A percentile compares a stretch with the other conserved stretches of the same genome.
Evolutionary conservation across 2,113 vertebrate genomes (phyloP).

Genomic region (Phylloscopus trochiloides): DNA sequence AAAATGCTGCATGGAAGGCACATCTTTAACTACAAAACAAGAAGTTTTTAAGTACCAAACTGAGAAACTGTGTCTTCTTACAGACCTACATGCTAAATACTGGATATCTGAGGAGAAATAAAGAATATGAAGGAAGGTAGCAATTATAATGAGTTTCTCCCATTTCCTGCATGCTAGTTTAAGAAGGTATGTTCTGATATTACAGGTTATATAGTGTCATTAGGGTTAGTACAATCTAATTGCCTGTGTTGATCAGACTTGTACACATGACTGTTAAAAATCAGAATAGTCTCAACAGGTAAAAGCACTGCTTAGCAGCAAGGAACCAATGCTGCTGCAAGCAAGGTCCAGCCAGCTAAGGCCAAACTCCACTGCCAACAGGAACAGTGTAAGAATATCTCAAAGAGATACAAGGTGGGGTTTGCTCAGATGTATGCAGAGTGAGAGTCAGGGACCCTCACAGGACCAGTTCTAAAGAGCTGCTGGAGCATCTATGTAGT

Average conservation of each 20-base stretch:
- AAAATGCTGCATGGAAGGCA: background rate
- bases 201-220: background rate
- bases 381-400: rapidly evolving
- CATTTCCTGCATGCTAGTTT: background rate
- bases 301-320: background rate
- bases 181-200: background rate
- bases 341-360: background rate
- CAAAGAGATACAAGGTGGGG: background rate
- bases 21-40: background rate
- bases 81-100: background rate
- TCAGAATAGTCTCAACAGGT: background rate
- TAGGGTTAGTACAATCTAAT: background rate
- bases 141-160: background rate
- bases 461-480: background rate
- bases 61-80: background rate
- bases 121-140: background rate
- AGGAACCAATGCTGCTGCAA: background rate
- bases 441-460: background rate
- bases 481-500: background rate
- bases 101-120: background rate
- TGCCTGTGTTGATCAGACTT: background rate
- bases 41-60: background rate
- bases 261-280: background rate
- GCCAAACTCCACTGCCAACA: background rate
- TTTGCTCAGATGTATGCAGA: background rate